Conservation (phyloP, 2,113 vertebrate genomes). For the Myocastor coypus region DNA sequence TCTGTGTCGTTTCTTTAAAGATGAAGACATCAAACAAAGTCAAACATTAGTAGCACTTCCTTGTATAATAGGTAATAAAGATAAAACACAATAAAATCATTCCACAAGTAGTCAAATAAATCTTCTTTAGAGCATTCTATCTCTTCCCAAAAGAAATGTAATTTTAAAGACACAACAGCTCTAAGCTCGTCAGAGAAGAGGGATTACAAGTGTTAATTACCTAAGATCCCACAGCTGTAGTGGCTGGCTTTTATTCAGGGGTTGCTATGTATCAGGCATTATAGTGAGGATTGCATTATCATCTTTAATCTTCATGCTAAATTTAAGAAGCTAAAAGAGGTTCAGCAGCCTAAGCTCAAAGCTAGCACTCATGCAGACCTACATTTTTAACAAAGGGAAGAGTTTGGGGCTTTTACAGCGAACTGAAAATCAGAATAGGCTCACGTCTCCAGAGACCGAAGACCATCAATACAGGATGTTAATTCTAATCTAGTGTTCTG, state of each 20-base stretch:
- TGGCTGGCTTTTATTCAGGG: neutral
- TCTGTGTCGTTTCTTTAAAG: neutral
- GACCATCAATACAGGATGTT: neutral
- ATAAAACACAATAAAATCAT: neutral
- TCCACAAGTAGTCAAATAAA: neutral
- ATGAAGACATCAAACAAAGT: neutral
- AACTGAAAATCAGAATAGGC: constrained; percentile 18
- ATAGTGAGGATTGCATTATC: neutral
- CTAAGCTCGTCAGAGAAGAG: neutral
- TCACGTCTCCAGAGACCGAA: constrained; percentile 30
- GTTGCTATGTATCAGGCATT: neutral
- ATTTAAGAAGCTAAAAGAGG: constrained; percentile 48
- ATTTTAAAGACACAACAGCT: neutral
- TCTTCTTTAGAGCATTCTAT: neutral
- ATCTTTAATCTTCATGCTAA: constrained; percentile 38
- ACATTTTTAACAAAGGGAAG: neutral
- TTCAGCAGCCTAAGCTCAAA: constrained; percentile 29
- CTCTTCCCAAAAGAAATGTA: constrained; percentile 17
- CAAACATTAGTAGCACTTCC: neutral
- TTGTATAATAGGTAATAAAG: neutral
- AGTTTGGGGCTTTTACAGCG: neutral
- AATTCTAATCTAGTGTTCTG: neutral
- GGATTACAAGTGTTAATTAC: neutral
- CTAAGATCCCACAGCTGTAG: neutral
- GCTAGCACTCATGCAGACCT: constrained; percentile 1